These are phyloP conservation scores for Leptopterna dolabrata DNA, from an alignment of 2,888 invertebrate species.

Conservation along the genomic window DNA sequence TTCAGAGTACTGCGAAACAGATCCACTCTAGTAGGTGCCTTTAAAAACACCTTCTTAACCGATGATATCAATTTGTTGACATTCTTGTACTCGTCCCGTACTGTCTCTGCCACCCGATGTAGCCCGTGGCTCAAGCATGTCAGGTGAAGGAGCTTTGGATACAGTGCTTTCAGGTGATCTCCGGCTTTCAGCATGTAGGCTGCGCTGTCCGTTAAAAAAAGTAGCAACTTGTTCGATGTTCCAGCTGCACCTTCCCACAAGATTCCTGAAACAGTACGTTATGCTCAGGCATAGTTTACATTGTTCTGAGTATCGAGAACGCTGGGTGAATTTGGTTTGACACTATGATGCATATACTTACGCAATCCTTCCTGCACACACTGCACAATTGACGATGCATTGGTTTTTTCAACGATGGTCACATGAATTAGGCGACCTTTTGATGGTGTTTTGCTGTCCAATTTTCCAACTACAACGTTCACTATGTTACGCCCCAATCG, in stretches of 20 bases:
- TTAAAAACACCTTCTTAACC: not conserved
- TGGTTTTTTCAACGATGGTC: not conserved
- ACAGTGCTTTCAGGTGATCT: not conserved
- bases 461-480: no score
- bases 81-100: not conserved
- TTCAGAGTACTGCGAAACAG: not conserved
- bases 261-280: no score
- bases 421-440: no score
- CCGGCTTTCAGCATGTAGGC: not conserved
- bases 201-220: conserved; percentile 13
- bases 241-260: conserved; percentile 14
- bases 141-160: conserved; percentile 5
- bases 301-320: no score
- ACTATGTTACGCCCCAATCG: no score
- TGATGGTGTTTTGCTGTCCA: no score
- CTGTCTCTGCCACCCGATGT: not conserved
- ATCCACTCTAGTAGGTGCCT: not conserved
- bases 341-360: no score
- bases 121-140: not conserved
- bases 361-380: not conserved
- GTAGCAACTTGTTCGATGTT: conserved; percentile 4
- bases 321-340: no score
- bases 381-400: not conserved
- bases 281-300: no score
- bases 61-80: not conserved